Evolutionary conservation across 2,797 vertebrate genomes (phyloP).

Genomic region (Apogon hyalosoma): DNA sequence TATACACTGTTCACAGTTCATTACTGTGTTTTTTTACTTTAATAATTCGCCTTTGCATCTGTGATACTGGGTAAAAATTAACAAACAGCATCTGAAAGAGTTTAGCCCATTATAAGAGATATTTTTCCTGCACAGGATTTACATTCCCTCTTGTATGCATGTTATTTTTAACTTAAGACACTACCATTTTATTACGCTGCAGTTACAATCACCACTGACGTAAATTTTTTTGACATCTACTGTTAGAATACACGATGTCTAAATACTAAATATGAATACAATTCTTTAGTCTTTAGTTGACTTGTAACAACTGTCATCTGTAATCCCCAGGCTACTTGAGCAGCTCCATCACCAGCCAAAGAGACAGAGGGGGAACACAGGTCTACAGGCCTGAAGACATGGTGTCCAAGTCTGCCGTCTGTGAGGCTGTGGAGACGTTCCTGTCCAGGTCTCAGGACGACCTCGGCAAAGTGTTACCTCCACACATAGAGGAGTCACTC

Average conservation of each 20-base stretch:
- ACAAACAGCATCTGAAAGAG: no score
- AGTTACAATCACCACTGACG: not conserved
- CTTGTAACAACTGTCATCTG: slow-evolving; percentile 6
- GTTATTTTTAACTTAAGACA: not conserved
- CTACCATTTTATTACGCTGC: not conserved
- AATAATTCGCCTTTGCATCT: no score
- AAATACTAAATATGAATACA: no score
- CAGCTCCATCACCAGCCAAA: slow-evolving; percentile 81
- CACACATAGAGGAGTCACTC: slow-evolving; percentile 85
- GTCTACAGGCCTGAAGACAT: slow-evolving; percentile 81
- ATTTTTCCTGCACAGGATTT: no score
- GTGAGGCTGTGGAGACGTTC: slow-evolving; percentile 82
- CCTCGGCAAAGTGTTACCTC: slow-evolving; percentile 82
- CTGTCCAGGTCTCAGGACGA: slow-evolving; percentile 76
- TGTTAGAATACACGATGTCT: not conserved
- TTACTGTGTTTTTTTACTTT: not conserved
- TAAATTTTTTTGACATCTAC: not conserved
- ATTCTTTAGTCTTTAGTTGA: not conserved
- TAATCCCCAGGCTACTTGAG: slow-evolving; percentile 85
- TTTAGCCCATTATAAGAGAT: no score
- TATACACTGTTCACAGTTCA: not conserved
- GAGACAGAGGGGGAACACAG: slow-evolving; percentile 58
- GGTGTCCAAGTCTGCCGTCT: slow-evolving; percentile 78
- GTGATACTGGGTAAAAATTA: no score
- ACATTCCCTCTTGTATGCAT: not conserved